Evolutionary conservation across 2,888 invertebrate species (phyloP).

Genomic region (Macaria notata): DNA sequence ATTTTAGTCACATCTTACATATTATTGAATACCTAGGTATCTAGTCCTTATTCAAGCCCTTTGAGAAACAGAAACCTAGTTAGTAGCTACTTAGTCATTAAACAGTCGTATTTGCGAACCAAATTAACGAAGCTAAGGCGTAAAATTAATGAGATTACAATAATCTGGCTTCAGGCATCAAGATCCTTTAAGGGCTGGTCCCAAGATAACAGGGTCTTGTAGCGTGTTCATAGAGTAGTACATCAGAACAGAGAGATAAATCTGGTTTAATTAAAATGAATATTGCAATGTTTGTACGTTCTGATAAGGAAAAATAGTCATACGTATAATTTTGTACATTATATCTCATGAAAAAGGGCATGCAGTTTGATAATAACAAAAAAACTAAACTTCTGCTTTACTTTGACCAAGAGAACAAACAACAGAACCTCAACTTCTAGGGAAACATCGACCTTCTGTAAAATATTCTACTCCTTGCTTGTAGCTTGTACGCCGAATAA

Average conservation of each 20-base stretch:
- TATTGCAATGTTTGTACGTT: too few relatives aligned
- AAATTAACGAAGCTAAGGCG: slow-evolving; percentile 12
- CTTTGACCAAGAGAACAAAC: not conserved
- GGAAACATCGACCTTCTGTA: not conserved
- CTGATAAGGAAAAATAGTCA: too few relatives aligned
- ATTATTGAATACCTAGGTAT: not conserved
- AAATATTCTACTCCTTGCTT: not conserved
- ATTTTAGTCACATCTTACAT: too few relatives aligned
- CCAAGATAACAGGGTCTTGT: slow-evolving; percentile 29
- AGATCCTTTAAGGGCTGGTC: slow-evolving; percentile 29
- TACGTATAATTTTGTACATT: too few relatives aligned
- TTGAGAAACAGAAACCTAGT: slow-evolving; percentile 2
- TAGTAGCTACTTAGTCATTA: slow-evolving; percentile 7
- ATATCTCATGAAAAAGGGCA: too few relatives aligned
- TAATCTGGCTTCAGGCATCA: slow-evolving; percentile 29
- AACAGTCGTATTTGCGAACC: slow-evolving; percentile 9
- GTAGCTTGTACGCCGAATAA: slow-evolving; percentile 28
- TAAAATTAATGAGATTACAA: slow-evolving; percentile 28
- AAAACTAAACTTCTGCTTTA: too few relatives aligned
- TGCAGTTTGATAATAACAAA: too few relatives aligned
- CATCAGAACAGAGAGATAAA: too few relatives aligned
- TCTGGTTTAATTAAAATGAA: too few relatives aligned
- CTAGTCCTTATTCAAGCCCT: not conserved
- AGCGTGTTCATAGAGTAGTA: not conserved
- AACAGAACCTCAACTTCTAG: not conserved